Evolutionary conservation across 2,113 vertebrate genomes (phyloP).

Genomic region (Brachyhypopomus gauderio): DNA sequence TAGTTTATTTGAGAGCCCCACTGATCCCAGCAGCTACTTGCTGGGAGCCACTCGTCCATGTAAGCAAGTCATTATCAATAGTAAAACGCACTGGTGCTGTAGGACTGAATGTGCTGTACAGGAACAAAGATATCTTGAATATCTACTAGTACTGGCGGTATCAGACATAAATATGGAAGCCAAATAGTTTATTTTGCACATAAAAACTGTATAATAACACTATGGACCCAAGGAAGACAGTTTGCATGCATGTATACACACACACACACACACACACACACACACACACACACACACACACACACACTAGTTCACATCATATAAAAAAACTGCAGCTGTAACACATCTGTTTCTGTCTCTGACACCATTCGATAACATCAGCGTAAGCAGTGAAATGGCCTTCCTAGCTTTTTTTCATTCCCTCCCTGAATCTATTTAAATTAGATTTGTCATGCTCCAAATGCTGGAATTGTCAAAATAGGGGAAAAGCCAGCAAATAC

Average conservation of each 20-base stretch:
- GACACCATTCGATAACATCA: conserved; percentile 65
- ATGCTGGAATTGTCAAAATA: conserved; percentile 67
- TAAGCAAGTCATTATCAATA: conserved; percentile 38
- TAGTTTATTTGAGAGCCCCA: conserved; percentile 4
- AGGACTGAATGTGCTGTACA: background rate
- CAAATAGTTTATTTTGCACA: background rate
- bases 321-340: conserved; percentile 57
- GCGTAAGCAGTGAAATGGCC: conserved; percentile 57
- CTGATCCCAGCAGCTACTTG: conserved; percentile 16
- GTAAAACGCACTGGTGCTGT: conserved; percentile 21
- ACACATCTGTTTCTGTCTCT: conserved; percentile 62
- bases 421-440: conserved; percentile 63
- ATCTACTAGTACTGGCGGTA: background rate
- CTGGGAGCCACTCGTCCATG: conserved; percentile 14
- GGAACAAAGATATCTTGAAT: background rate
- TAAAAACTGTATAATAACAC: background rate
- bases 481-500: conserved; percentile 50
- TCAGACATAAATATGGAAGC: background rate
- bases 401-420: conserved; percentile 52
- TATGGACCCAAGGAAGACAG: background rate
- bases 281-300: conserved; percentile 24
- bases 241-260: background rate
- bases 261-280: background rate
- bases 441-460: conserved; percentile 66
- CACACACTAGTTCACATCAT: conserved; percentile 44